Evolutionary conservation across 2,113 vertebrate genomes (phyloP).

Genomic region (Bettongia penicillata): DNA sequence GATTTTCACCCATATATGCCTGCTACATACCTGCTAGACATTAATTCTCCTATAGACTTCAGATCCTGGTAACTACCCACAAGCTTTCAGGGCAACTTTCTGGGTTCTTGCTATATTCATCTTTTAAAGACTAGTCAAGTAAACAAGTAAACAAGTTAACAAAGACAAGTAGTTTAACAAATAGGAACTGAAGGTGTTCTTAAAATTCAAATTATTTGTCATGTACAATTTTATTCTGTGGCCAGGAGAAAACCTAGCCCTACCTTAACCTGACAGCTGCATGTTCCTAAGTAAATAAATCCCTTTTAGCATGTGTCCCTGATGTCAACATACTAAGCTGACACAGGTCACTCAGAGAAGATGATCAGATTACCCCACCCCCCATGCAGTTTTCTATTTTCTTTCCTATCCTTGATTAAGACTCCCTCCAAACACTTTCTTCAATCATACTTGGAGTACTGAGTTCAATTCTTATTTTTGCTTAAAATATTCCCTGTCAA

Average conservation of each 20-base stretch:
- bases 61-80: background rate
- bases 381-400: background rate
- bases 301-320: conserved; percentile 62
- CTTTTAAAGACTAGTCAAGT: background rate
- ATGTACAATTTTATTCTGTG: background rate
- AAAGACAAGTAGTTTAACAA: background rate
- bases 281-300: conserved; percentile 46
- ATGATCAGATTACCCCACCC: background rate
- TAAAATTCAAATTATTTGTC: background rate
- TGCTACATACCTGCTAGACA: background rate
- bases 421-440: background rate
- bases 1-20: background rate
- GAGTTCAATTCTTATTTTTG: background rate
- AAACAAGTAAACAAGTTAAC: background rate
- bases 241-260: background rate
- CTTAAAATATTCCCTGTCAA: background rate
- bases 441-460: background rate
- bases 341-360: background rate
- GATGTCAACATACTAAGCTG: conserved; percentile 9
- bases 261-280: conserved; percentile 28
- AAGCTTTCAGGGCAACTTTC: background rate
- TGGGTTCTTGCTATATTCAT: background rate
- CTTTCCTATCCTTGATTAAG: background rate
- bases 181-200: background rate
- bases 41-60: background rate